Percentiles rank a stretch among this genome's conserved stretches.
Evolutionary conservation across 2,113 vertebrate species (phyloP).

Genomic region (Corvus hawaiiensis): DNA sequence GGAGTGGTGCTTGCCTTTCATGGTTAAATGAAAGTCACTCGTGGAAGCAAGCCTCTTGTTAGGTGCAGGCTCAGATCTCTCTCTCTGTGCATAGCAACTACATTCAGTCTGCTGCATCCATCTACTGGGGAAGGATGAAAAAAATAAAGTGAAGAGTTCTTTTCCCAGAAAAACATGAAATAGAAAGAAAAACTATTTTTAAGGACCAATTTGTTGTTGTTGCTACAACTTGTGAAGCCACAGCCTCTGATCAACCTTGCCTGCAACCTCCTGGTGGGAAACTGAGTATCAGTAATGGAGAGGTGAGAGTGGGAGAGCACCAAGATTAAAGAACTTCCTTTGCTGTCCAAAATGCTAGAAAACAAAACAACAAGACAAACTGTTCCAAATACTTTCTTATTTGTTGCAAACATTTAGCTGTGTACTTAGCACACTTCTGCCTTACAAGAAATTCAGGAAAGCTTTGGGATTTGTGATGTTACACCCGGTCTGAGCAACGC

Average conservation of each 20-base stretch:
- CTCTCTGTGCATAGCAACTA: not conserved
- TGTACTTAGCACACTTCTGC: not conserved
- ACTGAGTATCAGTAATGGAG: not conserved
- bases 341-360: not conserved
- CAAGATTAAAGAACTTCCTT: constrained; percentile 10
- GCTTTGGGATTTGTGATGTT: not conserved
- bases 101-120: not conserved
- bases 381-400: not conserved
- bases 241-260: constrained; percentile 10
- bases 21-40: not conserved
- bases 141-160: not conserved
- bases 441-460: not conserved
- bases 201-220: constrained; percentile 28
- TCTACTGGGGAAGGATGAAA: not conserved
- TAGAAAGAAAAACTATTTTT: not conserved
- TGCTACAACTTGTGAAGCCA: not conserved
- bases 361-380: not conserved
- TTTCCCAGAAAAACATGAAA: not conserved
- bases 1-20: not conserved
- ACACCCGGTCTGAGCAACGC: not conserved
- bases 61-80: not conserved
- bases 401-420: not conserved
- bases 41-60: not conserved
- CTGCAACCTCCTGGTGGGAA: not conserved
- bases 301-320: not conserved